Conservation (phyloP, 2,888 invertebrate genomes). For the Cephus sareptanus region DNA sequence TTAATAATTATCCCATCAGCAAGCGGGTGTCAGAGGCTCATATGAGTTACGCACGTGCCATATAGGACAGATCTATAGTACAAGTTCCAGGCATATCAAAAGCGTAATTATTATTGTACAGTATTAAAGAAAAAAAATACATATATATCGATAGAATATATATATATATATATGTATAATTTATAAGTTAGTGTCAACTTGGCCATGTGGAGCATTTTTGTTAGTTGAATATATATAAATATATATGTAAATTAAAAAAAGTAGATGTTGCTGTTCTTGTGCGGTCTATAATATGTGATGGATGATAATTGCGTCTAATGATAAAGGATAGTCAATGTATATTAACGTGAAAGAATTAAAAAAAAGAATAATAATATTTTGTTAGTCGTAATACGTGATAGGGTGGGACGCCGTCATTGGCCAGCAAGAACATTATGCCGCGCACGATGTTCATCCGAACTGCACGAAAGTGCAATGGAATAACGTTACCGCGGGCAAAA, state of each 20-base stretch:
- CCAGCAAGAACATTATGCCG: constrained; percentile 17
- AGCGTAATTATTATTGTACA: constrained; percentile 47
- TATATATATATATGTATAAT: constrained; percentile 26
- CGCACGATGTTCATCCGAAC: too few species aligned
- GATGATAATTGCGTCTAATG: constrained; percentile 55
- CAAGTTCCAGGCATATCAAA: constrained; percentile 60
- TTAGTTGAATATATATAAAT: constrained; percentile 58
- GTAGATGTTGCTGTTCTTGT: constrained; percentile 45
- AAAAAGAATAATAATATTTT: constrained; percentile 28
- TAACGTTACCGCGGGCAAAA: too few species aligned
- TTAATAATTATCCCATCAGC: constrained; percentile 60
- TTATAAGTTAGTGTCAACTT: constrained; percentile 64
- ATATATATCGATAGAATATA: constrained; percentile 31
- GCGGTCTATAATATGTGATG: constrained; percentile 53
- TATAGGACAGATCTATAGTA: constrained; percentile 52
- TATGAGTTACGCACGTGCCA: constrained; percentile 56
- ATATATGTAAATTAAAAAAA: constrained; percentile 20
- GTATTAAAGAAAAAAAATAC: constrained; percentile 34
- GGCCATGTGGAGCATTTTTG: constrained; percentile 65
- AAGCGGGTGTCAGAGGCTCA: constrained; percentile 62
- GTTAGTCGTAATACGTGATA: constrained; percentile 55
- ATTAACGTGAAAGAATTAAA: constrained; percentile 37
- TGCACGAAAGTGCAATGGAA: too few species aligned
- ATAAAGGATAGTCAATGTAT: constrained; percentile 40
- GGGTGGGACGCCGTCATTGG: constrained; percentile 42